Evolutionary conservation across 2,888 invertebrate species (phyloP).

Genomic region (Drosophila pseudotalamancana): DNA sequence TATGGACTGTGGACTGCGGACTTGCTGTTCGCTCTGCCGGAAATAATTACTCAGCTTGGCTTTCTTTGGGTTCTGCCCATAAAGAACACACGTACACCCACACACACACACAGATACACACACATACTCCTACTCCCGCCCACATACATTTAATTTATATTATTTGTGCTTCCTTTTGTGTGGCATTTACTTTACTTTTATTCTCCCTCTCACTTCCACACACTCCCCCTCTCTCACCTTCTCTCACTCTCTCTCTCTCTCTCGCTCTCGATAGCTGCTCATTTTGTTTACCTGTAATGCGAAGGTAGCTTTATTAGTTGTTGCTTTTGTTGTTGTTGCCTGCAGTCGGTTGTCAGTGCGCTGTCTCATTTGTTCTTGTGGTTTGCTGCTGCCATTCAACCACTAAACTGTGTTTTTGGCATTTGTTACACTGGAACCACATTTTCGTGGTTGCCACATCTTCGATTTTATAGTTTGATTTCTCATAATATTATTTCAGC

Average conservation of each 20-base stretch:
- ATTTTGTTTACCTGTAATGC: slow-evolving; percentile 67
- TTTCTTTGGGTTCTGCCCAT: slow-evolving; percentile 49
- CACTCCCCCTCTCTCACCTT: not conserved
- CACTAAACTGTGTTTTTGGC: slow-evolving; percentile 83
- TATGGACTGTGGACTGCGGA: not conserved
- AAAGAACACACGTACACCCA: not conserved
- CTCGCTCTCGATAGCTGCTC: slow-evolving; percentile 29
- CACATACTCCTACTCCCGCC: slow-evolving; percentile 16
- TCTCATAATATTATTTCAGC: slow-evolving; percentile 62
- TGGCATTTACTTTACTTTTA: slow-evolving; percentile 43
- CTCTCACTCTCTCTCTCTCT: not conserved
- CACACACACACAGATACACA: not conserved
- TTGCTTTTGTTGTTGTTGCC: slow-evolving; percentile 20
- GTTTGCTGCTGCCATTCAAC: slow-evolving; percentile 76
- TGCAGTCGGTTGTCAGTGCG: slow-evolving; percentile 50
- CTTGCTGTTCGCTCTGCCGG: slow-evolving; percentile 60
- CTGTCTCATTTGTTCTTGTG: slow-evolving; percentile 54
- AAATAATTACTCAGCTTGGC: slow-evolving; percentile 77
- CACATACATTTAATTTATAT: slow-evolving; percentile 75
- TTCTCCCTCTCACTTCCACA: slow-evolving; percentile 2
- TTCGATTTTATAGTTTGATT: slow-evolving; percentile 71
- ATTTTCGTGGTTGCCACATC: slow-evolving; percentile 73
- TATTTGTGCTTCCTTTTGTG: slow-evolving; percentile 77
- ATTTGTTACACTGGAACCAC: slow-evolving; percentile 79
- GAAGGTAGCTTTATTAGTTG: slow-evolving; percentile 67